Evolutionary conservation across 1,140 invertebrate genomes (phyloP), one percentile per base, ranked within the genome.

Genomic region (Micrasema minimum): DNA sequence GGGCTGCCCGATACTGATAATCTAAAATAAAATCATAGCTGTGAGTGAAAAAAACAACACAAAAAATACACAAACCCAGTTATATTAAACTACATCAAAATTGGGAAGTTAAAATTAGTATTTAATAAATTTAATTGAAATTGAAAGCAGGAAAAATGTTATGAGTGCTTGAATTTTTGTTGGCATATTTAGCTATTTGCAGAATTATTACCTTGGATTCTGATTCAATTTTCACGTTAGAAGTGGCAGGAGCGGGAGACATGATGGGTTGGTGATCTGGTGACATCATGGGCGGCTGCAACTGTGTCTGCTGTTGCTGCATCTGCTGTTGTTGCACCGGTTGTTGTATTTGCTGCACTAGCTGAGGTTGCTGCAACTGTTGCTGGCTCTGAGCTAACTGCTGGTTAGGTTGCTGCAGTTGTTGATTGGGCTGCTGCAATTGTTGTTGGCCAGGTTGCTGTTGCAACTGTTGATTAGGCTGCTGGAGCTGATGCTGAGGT

Each of bases 381-480:
- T 41, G 62, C 38, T 68, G 38, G 12, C 43, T n/a, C 48, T 71
- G 51, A 4, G 35, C 35, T 41, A 22, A 31, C 37, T 38, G 64
- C 26, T 41, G 48, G 12, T 35, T n/a, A 2, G 38, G 26, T 37
- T 66, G 61, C 11, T 45, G 80, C 16, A 79, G 78, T 41, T 81
- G 76, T 26, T 81, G 82, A 4, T 77, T 76, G 4, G 75, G 76
- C 16, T 74, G 69, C 14, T 74, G 74, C 71, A 71, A 69, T 26
- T 48, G 65, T 53, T 64, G 76, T 46, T 72, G 74, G 35, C 57
- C 72, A 41, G 75, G 76, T 26, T 62, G 71, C 38, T 72, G 76
- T 16, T 51, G 50, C 57, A 61, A 5, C 37, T 41, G 35, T 16
- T 61, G 57, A 22, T 16, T 43, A 14, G 14, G 18, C 38, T 61